Evolutionary conservation across 2,797 vertebrate genomes (phyloP).

Genomic region (Lophura swinhoii): DNA sequence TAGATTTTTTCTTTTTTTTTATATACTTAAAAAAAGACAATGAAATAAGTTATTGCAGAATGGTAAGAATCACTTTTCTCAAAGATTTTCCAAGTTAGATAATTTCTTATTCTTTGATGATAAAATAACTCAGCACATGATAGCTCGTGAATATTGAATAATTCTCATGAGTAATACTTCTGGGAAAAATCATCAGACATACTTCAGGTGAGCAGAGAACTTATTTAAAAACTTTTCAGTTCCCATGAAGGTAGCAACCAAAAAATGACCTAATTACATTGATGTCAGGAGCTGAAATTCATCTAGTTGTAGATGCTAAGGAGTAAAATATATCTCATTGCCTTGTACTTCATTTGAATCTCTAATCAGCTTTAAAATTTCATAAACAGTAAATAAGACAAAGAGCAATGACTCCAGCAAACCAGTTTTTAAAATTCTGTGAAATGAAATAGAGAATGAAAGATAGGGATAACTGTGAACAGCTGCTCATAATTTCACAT

Average conservation of each 20-base stretch:
- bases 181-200: background rate
- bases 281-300: background rate
- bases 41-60: background rate
- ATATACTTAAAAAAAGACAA: background rate
- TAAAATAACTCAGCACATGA: background rate
- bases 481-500: background rate
- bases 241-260: background rate
- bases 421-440: conserved; percentile 25
- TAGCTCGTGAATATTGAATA: background rate
- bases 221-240: background rate
- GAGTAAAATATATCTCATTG: conserved; percentile 15
- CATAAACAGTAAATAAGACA: background rate
- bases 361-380: conserved; percentile 33
- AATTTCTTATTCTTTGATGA: background rate
- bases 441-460: background rate
- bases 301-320: conserved; percentile 9
- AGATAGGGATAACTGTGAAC: background rate
- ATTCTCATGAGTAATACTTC: background rate
- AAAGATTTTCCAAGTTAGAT: background rate
- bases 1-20: background rate
- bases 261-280: background rate
- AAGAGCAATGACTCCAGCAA: background rate
- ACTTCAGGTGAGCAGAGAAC: background rate
- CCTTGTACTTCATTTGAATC: conserved; percentile 44
- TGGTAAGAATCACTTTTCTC: background rate